Evolutionary conservation across 2,888 invertebrate species (phyloP).

Genomic region (Dicyrtomina minuta): DNA sequence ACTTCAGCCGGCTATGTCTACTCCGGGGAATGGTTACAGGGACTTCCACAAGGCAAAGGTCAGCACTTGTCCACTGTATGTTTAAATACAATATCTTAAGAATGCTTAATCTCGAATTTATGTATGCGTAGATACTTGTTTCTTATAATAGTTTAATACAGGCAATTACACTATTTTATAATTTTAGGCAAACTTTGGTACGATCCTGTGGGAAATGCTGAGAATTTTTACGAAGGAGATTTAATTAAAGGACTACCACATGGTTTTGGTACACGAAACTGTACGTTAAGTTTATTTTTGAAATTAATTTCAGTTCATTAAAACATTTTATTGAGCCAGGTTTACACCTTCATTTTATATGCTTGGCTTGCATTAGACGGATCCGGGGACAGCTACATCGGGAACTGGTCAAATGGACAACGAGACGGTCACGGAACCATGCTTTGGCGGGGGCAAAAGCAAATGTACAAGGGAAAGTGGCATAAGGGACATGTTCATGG

Average conservation of each 20-base stretch:
- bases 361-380: no score
- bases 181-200: slow-evolving; percentile 50
- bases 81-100: no score
- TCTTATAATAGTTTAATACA: no score
- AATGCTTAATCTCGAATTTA: no score
- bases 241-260: slow-evolving; percentile 43
- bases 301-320: no score
- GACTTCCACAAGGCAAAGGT: no score
- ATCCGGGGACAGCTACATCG: slow-evolving; percentile 40
- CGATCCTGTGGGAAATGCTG: slow-evolving; percentile 41
- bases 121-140: no score
- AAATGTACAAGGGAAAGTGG: slow-evolving; percentile 51
- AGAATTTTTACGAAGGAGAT: slow-evolving; percentile 47
- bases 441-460: slow-evolving; percentile 47
- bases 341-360: no score
- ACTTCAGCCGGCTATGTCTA: slow-evolving; percentile 39
- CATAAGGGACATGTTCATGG: slow-evolving; percentile 42
- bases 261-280: slow-evolving; percentile 34
- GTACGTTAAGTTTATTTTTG: slow-evolving; percentile 13
- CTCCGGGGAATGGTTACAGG: slow-evolving; percentile 39
- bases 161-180: no score
- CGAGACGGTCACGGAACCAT: slow-evolving; percentile 48
- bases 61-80: no score
- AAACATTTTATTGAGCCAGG: no score
- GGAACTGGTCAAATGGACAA: slow-evolving; percentile 42